Conservation (phyloP, 2,113 vertebrate genomes). For the Panurus biarmicus region DNA sequence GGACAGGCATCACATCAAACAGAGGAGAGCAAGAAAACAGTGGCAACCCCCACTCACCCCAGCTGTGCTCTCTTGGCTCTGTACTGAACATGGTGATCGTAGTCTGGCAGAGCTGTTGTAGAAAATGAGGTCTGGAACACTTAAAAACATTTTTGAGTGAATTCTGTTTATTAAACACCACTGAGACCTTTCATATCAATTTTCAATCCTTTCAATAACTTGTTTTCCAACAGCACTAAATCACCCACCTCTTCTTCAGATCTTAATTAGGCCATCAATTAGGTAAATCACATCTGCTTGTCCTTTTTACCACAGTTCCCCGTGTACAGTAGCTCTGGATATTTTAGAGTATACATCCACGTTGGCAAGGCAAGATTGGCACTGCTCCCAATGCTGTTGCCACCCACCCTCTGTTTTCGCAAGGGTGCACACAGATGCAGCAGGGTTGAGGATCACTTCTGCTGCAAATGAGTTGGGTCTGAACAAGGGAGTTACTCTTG, state of each 20-base stretch:
- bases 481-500: slow-evolving; percentile 55
- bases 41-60: not conserved
- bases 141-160: slow-evolving; percentile 34
- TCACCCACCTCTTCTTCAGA: slow-evolving; percentile 58
- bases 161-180: slow-evolving; percentile 56
- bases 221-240: slow-evolving; percentile 57
- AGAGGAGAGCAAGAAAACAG: not conserved
- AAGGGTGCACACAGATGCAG: slow-evolving; percentile 45
- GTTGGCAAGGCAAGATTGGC: slow-evolving; percentile 33
- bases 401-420: slow-evolving; percentile 3
- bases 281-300: slow-evolving; percentile 62
- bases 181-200: slow-evolving; percentile 52
- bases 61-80: slow-evolving; percentile 47
- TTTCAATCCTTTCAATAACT: slow-evolving; percentile 59
- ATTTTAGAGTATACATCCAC: slow-evolving; percentile 26
- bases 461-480: slow-evolving; percentile 41
- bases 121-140: slow-evolving; percentile 41
- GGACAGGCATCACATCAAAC: not conserved
- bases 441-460: slow-evolving; percentile 54
- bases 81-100: not conserved
- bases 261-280: slow-evolving; percentile 59
- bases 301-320: slow-evolving; percentile 25
- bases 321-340: slow-evolving; percentile 28
- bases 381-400: slow-evolving; percentile 31
- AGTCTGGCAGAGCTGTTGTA: slow-evolving; percentile 23